These are phyloP conservation scores for Gonocerus acuteangulatus DNA, from an alignment of 2,888 invertebrate species.

Conservation along the genomic window DNA sequence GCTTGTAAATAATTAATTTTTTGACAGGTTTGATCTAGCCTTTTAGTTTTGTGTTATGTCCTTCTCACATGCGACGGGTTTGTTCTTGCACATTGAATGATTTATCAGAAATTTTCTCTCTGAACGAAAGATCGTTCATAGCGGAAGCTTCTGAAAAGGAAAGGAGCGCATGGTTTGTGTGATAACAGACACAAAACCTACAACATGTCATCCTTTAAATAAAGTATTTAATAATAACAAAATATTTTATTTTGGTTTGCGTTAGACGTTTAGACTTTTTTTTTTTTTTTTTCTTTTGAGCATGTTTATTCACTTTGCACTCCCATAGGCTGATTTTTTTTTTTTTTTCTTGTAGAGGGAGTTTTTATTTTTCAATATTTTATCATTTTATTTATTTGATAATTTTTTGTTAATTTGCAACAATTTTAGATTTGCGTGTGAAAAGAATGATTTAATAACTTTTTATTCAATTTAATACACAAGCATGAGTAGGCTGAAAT, in stretches of 20 bases:
- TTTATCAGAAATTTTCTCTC: not conserved
- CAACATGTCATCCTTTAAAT: no score
- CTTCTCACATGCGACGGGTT: conserved; percentile 9
- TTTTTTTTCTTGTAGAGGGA: not conserved
- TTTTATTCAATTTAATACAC: no score
- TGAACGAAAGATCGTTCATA: no score
- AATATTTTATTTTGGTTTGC: conserved; percentile 5
- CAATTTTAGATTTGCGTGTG: no score
- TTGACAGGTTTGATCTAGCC: conserved; percentile 25
- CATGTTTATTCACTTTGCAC: conserved; percentile 18
- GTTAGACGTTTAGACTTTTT: not conserved
- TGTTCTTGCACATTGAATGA: conserved; percentile 17
- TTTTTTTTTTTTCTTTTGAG: not conserved
- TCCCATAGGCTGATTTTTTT: conserved; percentile 5
- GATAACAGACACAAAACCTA: no score
- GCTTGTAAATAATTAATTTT: conserved; percentile 20
- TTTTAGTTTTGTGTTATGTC: conserved; percentile 21
- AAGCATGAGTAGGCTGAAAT: no score
- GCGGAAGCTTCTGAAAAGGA: no score
- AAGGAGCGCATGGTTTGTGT: conserved; percentile 2
- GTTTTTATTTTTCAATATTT: not conserved
- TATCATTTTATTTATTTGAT: not conserved
- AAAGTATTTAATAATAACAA: not conserved
- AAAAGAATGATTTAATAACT: no score
- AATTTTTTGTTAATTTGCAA: not conserved